Base-by-base conservation (phyloP, 2,888 invertebrate species). In the Phaonia tiefii region DNA sequence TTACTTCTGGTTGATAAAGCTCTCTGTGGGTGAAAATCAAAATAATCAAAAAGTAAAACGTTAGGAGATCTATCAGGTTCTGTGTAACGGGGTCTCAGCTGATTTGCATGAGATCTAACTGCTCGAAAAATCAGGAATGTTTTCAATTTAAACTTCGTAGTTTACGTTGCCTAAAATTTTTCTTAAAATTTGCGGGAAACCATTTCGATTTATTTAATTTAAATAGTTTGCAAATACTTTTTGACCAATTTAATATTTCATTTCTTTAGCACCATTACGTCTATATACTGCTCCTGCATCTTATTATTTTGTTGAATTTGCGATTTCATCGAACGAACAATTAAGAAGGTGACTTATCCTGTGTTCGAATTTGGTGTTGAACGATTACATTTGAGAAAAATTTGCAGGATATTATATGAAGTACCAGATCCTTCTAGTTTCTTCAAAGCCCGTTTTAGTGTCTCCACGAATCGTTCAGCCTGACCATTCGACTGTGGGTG, bases 31-130 rank as follows among this genome's bases (percentile, higher is more conserved):
- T 11, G n/a, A 37, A 75, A n/a, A 13, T 75, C 25, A 2, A 75
- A 75, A 37, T 49, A 58, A 37, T 75, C 37, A 22, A 56, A 22
- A 4, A 75, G 37, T 7, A 75, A 17, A 13, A 44, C 5, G 37
- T 54, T 13, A 2, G 31, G 1, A 1, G 31, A 0, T 37, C 13
- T 20, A 1, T 1, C 7, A 20, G 1, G 22, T 11, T 66, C 31
- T 2, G 56, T 15, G 58, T 56, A 22, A 56, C 66, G 66, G 7
- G 44, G 46, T 46, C 74, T 75, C 5, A 75, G n/a, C 11, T 75
- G 74, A 7, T 75, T 75, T 2, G 74, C 2, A 46, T 67, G 74
- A 67, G 74, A 66, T 11, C 66, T 65, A 4, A 54, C 73, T 26
- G 73, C 73, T 4, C 73, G 66, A 66, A 66, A 74, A 3, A n/a